Conservation (phyloP, 2,888 invertebrate species). For the Acleris emargana region DNA sequence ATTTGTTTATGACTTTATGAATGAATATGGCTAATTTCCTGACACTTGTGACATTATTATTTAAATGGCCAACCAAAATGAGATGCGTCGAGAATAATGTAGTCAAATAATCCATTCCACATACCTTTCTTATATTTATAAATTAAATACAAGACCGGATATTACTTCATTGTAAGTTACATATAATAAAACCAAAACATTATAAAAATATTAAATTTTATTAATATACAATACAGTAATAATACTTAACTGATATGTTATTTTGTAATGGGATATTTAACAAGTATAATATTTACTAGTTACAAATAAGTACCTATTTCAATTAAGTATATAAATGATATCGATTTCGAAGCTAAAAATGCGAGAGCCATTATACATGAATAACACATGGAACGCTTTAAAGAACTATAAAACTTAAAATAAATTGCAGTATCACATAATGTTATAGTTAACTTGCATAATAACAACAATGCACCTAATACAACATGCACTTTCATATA, state of each 20-base stretch:
- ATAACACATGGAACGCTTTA: background rate
- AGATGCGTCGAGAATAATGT: no score
- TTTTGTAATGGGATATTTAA: constrained; percentile 42
- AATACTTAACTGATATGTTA: constrained; percentile 57
- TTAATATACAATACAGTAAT: constrained; percentile 11
- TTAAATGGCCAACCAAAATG: no score
- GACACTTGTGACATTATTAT: no score
- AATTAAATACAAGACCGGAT: background rate
- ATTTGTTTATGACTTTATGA: no score
- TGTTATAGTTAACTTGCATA: background rate
- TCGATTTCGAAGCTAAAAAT: no score
- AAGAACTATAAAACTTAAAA: background rate
- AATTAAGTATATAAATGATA: no score
- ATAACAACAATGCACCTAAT: background rate
- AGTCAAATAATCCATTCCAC: no score
- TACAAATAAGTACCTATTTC: no score
- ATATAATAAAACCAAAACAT: constrained; percentile 42
- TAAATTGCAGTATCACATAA: constrained; percentile 4
- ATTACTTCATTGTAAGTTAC: background rate
- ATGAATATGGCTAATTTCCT: no score
- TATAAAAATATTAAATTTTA: constrained; percentile 61
- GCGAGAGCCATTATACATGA: no score
- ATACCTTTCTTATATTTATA: no score
- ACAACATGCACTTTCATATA: background rate
- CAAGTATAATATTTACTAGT: constrained; percentile 12